Evolutionary conservation across 2,113 vertebrate species (phyloP).

Genomic region (Pomatostomus ruficeps): DNA sequence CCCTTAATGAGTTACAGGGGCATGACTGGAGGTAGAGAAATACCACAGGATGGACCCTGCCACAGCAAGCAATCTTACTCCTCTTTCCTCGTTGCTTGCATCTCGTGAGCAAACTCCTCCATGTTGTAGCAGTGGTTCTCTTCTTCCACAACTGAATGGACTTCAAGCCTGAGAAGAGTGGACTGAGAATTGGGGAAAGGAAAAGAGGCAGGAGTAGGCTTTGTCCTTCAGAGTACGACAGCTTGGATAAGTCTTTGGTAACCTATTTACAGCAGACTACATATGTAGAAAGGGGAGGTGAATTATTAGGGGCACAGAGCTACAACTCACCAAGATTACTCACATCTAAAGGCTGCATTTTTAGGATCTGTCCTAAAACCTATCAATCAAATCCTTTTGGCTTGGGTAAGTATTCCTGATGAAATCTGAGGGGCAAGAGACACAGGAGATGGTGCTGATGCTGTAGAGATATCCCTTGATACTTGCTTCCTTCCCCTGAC

Average conservation of each 20-base stretch:
- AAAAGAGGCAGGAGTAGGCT: not conserved
- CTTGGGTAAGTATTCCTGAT: not conserved
- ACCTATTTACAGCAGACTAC: not conserved
- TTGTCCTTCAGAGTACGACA: not conserved
- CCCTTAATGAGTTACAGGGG: not conserved
- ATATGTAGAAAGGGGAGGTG: not conserved
- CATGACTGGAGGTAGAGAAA: not conserved
- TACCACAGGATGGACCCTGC: not conserved
- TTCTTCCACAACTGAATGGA: not conserved
- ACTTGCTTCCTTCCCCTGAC: not conserved
- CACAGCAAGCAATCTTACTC: not conserved
- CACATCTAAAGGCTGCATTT: not conserved
- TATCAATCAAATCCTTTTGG: not conserved
- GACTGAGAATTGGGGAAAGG: not conserved
- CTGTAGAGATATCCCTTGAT: not conserved
- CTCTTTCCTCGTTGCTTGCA: not conserved
- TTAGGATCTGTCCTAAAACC: not conserved
- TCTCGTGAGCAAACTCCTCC: not conserved
- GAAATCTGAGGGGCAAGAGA: not conserved
- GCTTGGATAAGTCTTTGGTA: not conserved
- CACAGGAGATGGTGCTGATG: not conserved
- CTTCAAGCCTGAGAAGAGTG: not conserved
- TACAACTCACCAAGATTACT: rapidly evolving
- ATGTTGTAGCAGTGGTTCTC: rapidly evolving
- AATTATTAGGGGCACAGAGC: not conserved